Evolutionary conservation across 1,140 invertebrate species (phyloP).

Genomic region (Rhyacophila brunnea): DNA sequence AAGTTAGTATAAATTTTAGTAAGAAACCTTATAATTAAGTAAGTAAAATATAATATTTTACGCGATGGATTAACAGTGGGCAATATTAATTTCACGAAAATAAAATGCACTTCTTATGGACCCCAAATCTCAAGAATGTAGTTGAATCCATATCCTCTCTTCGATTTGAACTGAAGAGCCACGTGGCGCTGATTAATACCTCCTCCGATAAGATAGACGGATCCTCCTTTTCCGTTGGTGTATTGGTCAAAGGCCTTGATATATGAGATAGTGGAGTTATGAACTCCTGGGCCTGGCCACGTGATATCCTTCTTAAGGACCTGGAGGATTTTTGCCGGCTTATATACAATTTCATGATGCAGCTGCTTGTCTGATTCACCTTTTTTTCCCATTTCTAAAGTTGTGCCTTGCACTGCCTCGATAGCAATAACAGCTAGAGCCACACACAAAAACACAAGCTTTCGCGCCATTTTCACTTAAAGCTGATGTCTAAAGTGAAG

Average conservation of each 20-base stretch:
- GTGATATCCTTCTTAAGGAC: constrained; percentile 39
- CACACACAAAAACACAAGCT: constrained; percentile 13
- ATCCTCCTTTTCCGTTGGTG: constrained; percentile 54
- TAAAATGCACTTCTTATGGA: constrained; percentile 17
- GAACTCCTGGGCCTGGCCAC: constrained; percentile 36
- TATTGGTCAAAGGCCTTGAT: constrained; percentile 51
- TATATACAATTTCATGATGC: constrained; percentile 40
- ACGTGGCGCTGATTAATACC: constrained; percentile 46
- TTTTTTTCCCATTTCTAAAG: constrained; percentile 28
- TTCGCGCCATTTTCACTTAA: constrained; percentile 12
- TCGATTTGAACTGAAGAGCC: constrained; percentile 54
- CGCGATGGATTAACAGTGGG: too few species aligned
- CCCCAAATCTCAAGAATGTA: constrained; percentile 54
- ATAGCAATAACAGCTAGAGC: constrained; percentile 8
- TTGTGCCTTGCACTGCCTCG: constrained; percentile 20
- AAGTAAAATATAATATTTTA: too few species aligned
- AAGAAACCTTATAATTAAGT: too few species aligned
- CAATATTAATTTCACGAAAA: too few species aligned
- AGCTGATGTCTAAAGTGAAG: too few species aligned
- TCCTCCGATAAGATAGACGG: constrained; percentile 42
- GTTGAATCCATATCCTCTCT: constrained; percentile 53
- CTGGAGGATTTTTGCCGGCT: constrained; percentile 44
- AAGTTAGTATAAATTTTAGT: too few species aligned
- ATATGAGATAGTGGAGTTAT: constrained; percentile 51
- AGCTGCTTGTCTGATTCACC: constrained; percentile 36